A percentile compares a stretch with the other conserved stretches of the same genome.
Evolutionary conservation across 1,140 invertebrate genomes (phyloP).

Genomic region (Heliconius himera): DNA sequence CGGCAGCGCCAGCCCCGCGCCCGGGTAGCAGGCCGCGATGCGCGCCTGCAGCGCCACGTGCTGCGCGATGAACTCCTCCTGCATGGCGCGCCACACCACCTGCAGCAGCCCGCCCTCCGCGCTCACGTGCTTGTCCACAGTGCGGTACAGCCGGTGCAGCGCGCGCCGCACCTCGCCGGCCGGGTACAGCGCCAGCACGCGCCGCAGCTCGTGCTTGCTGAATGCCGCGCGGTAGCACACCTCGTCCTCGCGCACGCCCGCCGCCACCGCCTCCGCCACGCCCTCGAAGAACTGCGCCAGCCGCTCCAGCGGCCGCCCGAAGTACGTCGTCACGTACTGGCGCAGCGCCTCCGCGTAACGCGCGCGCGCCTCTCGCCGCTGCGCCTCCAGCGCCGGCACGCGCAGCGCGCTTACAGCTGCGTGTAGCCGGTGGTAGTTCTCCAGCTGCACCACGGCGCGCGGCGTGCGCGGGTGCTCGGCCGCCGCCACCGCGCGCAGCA

Average conservation of each 20-base stretch:
- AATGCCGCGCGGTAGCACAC: constrained; percentile 99
- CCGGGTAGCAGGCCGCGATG: constrained; percentile 98
- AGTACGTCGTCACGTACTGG: constrained; percentile 96
- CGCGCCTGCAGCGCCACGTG: constrained; percentile 97
- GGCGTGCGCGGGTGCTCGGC: constrained; percentile 96
- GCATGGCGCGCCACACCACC: constrained; percentile 99
- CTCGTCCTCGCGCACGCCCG: constrained; percentile 98
- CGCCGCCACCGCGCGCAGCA: constrained; percentile 90
- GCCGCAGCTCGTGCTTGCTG: constrained; percentile 97
- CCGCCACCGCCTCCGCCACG: constrained; percentile 94
- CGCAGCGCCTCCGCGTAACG: constrained; percentile 95
- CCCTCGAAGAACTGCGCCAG: constrained; percentile 95
- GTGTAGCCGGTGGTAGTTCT: constrained; percentile 98
- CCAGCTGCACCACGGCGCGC: constrained; percentile 95
- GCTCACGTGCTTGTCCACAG: constrained; percentile 98
- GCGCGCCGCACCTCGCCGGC: constrained; percentile 85
- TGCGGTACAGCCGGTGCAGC: constrained; percentile 96
- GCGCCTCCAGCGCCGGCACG: constrained; percentile 92
- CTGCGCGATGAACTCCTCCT: constrained; percentile 98
- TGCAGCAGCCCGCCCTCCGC: constrained; percentile 98
- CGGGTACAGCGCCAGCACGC: constrained; percentile 98
- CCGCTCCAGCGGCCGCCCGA: constrained; percentile 97
- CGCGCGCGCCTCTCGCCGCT: constrained; percentile 95
- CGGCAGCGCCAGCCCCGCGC: constrained; percentile 96
- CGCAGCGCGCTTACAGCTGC: constrained; percentile 94